phyloP scores from a whole-genome alignment of 1,140 invertebrate species.

The Sitophilus oryzae region DNA sequence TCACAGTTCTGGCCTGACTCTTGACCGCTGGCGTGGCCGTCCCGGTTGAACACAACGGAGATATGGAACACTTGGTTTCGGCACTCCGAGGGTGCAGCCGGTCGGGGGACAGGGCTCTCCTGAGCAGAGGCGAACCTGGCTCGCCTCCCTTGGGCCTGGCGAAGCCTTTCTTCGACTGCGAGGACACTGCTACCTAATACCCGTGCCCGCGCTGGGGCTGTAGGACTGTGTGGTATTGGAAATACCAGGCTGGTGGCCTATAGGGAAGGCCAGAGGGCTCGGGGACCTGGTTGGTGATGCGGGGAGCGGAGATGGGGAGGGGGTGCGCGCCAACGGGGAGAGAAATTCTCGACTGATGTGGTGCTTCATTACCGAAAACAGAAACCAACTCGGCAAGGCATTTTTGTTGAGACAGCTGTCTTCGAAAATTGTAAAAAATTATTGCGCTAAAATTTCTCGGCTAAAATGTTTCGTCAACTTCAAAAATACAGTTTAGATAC shows the following conservation, averaged over 20 bases:
- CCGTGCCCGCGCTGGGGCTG: conserved; percentile 53
- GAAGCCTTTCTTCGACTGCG: conserved; percentile 61
- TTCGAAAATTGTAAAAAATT: no score
- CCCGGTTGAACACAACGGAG: conserved; percentile 54
- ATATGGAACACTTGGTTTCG: conserved; percentile 57
- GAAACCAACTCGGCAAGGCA: no score
- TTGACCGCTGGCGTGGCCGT: conserved; percentile 41
- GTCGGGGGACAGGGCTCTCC: conserved; percentile 84
- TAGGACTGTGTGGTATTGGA: conserved; percentile 76
- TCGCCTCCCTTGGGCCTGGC: conserved; percentile 71
- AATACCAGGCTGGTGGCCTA: conserved; percentile 62
- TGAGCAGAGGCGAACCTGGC: conserved; percentile 80
- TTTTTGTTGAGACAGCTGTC: no score
- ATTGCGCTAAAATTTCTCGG: no score
- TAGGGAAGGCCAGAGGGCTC: conserved; percentile 72
- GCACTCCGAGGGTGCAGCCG: conserved; percentile 62
- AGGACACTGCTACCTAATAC: conserved; percentile 44
- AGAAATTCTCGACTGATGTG: no score
- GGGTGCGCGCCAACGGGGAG: conserved; percentile 92
- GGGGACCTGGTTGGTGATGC: conserved; percentile 78
- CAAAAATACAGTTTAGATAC: no score
- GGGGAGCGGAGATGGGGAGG: conserved; percentile 84
- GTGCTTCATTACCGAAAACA: no score
- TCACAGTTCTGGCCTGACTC: conserved; percentile 30
- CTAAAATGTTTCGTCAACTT: no score